Conservation (phyloP, 1,140 invertebrate genomes). For the Conus ventricosus region DNA sequence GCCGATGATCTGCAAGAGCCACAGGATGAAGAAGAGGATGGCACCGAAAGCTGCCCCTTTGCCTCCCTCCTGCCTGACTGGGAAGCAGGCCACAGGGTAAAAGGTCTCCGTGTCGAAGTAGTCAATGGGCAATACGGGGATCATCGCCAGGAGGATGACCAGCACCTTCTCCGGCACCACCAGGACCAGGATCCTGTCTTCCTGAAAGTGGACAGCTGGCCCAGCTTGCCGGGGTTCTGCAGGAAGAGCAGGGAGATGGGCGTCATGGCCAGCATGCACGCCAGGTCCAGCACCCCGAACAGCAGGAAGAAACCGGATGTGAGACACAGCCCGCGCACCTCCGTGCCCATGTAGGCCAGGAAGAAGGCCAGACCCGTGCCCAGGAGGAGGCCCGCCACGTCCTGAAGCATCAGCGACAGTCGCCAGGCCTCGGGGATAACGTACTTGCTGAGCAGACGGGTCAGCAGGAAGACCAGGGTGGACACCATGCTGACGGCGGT, state of each 20-base stretch:
- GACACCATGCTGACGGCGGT: slow-evolving; percentile 27
- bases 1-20: slow-evolving; percentile 44
- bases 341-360: slow-evolving; percentile 42
- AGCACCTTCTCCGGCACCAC: slow-evolving; percentile 57
- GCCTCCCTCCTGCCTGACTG: slow-evolving; percentile 48
- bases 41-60: slow-evolving; percentile 53
- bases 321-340: background rate
- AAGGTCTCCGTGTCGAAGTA: slow-evolving; percentile 39
- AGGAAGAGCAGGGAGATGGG: slow-evolving; percentile 40
- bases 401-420: slow-evolving; percentile 45
- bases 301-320: slow-evolving; percentile 54
- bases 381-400: slow-evolving; percentile 50
- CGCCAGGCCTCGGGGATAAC: slow-evolving; percentile 57
- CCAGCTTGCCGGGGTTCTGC: slow-evolving; percentile 48
- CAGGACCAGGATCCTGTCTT: slow-evolving; percentile 47
- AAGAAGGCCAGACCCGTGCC: slow-evolving; percentile 51
- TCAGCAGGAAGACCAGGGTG: slow-evolving; percentile 30
- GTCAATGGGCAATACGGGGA: slow-evolving; percentile 47
- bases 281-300: slow-evolving; percentile 47
- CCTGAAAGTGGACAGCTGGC: slow-evolving; percentile 44
- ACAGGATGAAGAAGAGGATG: slow-evolving; percentile 52
- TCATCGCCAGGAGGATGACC: slow-evolving; percentile 41
- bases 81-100: slow-evolving; percentile 54
- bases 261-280: slow-evolving; percentile 23
- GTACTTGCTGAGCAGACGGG: slow-evolving; percentile 47